Evolutionary conservation across 2,113 vertebrate species (phyloP), one percentile per base, ranked within the genome.

Genomic region (Nannobrachium achirus): DNA sequence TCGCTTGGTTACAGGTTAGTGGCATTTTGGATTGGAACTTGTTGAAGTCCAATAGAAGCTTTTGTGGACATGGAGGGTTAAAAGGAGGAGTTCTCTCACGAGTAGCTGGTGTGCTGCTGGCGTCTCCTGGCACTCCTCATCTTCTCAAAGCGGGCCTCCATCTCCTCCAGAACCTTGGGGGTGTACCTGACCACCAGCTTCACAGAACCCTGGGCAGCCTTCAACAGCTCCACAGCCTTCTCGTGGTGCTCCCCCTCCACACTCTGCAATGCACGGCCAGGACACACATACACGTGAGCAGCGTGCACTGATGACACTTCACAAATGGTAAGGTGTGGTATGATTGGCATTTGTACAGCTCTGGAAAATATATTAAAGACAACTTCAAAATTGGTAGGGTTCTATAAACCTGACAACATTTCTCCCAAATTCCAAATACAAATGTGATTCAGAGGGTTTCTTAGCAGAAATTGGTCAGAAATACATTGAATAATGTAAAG

Each of bases 71-170:
- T n/a, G n/a, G n/a, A n/a, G n/a, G n/a, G n/a, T n/a, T 66, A 73
- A 33, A 33, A 81, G 1, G 1, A 55, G 38, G 1, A 6, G 13
- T 10, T 39, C n/a, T 59, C 95, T 95, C 88, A 96, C 95, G 95
- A 94, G 91, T 96, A 97, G 83, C 96, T 97, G 86, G 92, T 94
- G 84, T 96, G 94, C 75, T 97, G 96, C 83, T 97, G 96, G 65
- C 95, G 94, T 68, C 95, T 86, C 18, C 95, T 90, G 46, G 96
- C 96, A 0, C 95, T 96, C 71, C 95, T 93, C 92, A 97, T 95
- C 89, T 97, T 97, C 91, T 97, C 96, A 11, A 97, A 97, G 56
- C 96, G 92, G 19, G 96, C 96, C 88, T 97, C 96, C 96, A 97
- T 97, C 72, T 97, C 95, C 84, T 97, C 96, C 45, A 97, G 92